Evolutionary conservation across 2,888 invertebrate genomes (phyloP).

Genomic region (Nebria brevicollis): DNA sequence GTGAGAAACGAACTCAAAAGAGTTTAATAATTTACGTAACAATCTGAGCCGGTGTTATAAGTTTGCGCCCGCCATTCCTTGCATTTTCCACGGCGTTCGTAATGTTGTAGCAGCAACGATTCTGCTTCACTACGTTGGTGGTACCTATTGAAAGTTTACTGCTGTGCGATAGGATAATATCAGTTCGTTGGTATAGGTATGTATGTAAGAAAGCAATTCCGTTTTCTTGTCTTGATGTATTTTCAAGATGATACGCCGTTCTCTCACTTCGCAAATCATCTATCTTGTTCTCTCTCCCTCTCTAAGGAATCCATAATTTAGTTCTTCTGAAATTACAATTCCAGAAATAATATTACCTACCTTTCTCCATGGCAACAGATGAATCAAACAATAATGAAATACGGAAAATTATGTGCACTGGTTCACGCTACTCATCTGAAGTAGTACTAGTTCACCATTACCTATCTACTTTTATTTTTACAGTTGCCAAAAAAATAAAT

Average conservation of each 20-base stretch:
- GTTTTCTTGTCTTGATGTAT: constrained; percentile 23
- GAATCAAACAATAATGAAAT: constrained; percentile 11
- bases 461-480: neutral
- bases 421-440: neutral
- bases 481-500: neutral
- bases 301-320: constrained; percentile 48
- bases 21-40: constrained; percentile 40
- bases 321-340: constrained; percentile 48
- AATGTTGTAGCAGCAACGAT: neutral
- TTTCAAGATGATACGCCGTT: constrained; percentile 34
- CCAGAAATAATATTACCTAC: constrained; percentile 50
- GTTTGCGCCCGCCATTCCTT: neutral
- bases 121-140: neutral
- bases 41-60: constrained; percentile 30
- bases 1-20: constrained; percentile 28
- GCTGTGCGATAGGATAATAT: constrained; percentile 14
- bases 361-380: constrained; percentile 43
- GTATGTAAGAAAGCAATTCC: constrained; percentile 18
- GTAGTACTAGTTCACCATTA: neutral
- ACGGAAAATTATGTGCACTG: constrained; percentile 6
- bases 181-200: neutral
- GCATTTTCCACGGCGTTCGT: neutral
- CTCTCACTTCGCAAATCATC: constrained; percentile 21
- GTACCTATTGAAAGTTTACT: constrained; percentile 41
- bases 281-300: constrained; percentile 20